Evolutionary conservation across 1,140 invertebrate genomes (phyloP), one percentile per base, ranked within the genome.

Genomic region (Caenorhabditis briggsae): DNA sequence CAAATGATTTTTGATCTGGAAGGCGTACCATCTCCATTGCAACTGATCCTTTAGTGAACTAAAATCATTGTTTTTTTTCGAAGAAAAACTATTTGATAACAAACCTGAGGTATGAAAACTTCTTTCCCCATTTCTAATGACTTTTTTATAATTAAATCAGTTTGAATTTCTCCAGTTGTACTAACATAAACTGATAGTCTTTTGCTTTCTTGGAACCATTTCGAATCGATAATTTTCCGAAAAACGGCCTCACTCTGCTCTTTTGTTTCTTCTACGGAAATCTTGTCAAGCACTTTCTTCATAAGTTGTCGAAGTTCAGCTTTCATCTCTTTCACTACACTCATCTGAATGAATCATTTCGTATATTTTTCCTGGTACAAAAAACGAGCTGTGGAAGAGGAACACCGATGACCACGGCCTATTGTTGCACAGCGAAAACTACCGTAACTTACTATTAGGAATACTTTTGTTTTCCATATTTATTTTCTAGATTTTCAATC

Each of bases 31-130:
- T 85, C 6, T 65, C 61, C 84, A 85, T 74, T 8, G 2, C 33
- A 53, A 20, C 53, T 8, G 61, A 70, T 2, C 65, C 65, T 48
- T 74, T 85, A 16, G 61, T 50, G 16, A 85, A 85, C 84, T 85
- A n/a, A 78, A 25, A 25, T 53, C 18, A 70, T 20, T 0, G n/a
- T n/a, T 58, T 25, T 33, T 5, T 41, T 59, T 20, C 12, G 18
- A 25, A 25, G 11, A 7, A 14, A n/a, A 7, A 2, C 53, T 25
- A 70, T 14, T 11, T 11, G 0, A 5, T 2, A 16, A 25, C 5
- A 23, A 6, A 85, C 84, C 65, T 85, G 84, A 20, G 84, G 84
- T 20, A 85, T 65, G 33, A 74, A 85, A 16, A 85, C 84, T 46
- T 85, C 61, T 48, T 85, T 85, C 25, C 58, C 50, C 55, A 70